A percentile compares a stretch with the other conserved stretches of the same genome.
These are phyloP conservation scores for Leptoteleia sp. DNA, from an alignment of 1,140 invertebrate genomes.

Conservation along the genomic window DNA sequence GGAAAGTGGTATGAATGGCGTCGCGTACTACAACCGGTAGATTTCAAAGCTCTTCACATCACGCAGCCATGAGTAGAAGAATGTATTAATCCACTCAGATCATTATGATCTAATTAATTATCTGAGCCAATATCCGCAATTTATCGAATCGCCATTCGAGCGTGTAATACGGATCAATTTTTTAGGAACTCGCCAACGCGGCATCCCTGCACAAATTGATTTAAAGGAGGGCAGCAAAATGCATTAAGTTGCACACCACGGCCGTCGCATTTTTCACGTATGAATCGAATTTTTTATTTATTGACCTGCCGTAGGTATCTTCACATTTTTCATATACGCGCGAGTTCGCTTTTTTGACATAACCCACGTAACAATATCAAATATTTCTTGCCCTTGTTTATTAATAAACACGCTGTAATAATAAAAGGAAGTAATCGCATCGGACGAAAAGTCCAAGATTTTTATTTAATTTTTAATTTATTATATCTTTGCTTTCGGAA, in stretches of 20 bases:
- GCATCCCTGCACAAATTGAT: slow-evolving; percentile 59
- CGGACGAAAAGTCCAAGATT: no score
- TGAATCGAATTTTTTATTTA: slow-evolving; percentile 63
- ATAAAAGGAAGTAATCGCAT: no score
- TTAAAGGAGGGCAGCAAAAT: slow-evolving; percentile 56
- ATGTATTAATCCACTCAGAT: slow-evolving; percentile 51
- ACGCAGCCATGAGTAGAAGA: slow-evolving; percentile 26
- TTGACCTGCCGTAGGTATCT: slow-evolving; percentile 42
- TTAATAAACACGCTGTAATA: no score
- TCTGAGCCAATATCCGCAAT: slow-evolving; percentile 49
- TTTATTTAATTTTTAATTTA: no score
- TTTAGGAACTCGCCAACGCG: slow-evolving; percentile 53
- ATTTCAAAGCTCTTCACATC: no score
- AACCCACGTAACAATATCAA: background rate
- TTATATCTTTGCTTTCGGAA: no score
- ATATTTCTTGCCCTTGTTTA: no score
- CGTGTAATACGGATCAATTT: slow-evolving; percentile 63
- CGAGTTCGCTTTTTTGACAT: slow-evolving; percentile 22
- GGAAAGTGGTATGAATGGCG: no score
- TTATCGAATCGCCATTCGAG: slow-evolving; percentile 51
- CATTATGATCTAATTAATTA: slow-evolving; percentile 64
- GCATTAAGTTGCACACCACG: slow-evolving; percentile 60
- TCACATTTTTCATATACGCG: slow-evolving; percentile 45
- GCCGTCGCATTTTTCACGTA: slow-evolving; percentile 55
- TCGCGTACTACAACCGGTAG: no score